These are phyloP conservation scores for Brachyrhaphis roseni DNA, from an alignment of 2,797 vertebrate species.

Conservation along the genomic window DNA sequence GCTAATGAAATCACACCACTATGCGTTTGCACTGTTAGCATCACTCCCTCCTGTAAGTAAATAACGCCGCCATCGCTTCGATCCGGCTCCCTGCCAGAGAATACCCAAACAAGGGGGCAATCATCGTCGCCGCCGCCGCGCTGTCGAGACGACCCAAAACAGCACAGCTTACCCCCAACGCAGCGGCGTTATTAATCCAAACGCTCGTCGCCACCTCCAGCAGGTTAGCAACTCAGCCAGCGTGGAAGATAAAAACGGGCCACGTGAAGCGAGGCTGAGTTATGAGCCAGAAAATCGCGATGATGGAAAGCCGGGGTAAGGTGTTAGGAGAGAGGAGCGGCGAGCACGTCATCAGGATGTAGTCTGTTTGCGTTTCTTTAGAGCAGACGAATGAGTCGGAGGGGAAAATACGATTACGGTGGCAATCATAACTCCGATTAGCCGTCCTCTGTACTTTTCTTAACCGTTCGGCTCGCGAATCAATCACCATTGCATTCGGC, in stretches of 20 bases:
- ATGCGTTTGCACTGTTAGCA: constrained; percentile 49
- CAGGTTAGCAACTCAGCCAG: constrained; percentile 41
- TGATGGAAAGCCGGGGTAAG: constrained; percentile 42
- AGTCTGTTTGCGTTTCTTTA: constrained; percentile 26
- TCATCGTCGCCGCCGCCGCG: constrained; percentile 38
- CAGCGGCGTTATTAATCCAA: constrained; percentile 64
- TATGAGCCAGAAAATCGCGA: constrained; percentile 37
- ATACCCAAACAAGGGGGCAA: constrained; percentile 42
- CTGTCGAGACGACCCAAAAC: constrained; percentile 37
- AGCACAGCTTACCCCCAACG: constrained; percentile 51
- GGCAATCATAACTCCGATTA: constrained; percentile 79
- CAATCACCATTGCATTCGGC: constrained; percentile 71
- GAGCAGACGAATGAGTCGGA: constrained; percentile 62
- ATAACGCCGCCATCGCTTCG: constrained; percentile 48
- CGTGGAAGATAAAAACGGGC: constrained; percentile 34
- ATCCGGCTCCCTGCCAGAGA: constrained; percentile 57
- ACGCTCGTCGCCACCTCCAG: constrained; percentile 53
- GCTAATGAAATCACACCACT: constrained; percentile 66
- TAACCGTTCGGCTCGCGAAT: constrained; percentile 58
- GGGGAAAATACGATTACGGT: constrained; percentile 68
- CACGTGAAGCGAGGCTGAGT: constrained; percentile 18
- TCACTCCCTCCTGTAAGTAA: constrained; percentile 54
- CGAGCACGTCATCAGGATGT: constrained; percentile 52
- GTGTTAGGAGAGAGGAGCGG: constrained; percentile 28
- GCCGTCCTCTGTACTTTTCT: constrained; percentile 65